Evolutionary conservation across 2,797 vertebrate species (phyloP).

Genomic region (Aphelocoma californica): DNA sequence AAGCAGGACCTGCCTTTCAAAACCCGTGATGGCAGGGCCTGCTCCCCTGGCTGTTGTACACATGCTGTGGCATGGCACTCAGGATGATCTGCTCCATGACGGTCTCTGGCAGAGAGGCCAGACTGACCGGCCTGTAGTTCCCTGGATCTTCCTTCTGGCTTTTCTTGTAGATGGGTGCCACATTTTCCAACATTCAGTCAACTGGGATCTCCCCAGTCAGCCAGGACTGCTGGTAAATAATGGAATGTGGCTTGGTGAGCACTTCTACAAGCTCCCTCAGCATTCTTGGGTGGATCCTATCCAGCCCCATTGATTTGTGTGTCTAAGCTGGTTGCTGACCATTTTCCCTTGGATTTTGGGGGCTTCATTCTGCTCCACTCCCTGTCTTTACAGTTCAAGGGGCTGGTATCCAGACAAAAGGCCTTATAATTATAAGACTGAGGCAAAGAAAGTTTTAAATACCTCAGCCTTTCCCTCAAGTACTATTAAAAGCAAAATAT

Average conservation of each 20-base stretch:
- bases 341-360: neutral
- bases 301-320: neutral
- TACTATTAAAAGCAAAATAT: neutral
- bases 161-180: neutral
- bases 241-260: neutral
- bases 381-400: neutral
- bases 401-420: neutral
- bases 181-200: neutral
- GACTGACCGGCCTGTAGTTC: neutral
- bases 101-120: neutral
- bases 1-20: neutral
- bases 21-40: neutral
- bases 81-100: neutral
- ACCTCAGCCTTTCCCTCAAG: neutral
- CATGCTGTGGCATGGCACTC: neutral
- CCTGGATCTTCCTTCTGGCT: neutral
- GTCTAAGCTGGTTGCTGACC: neutral
- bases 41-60: neutral
- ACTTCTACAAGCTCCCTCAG: neutral
- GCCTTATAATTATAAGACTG: neutral
- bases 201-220: neutral
- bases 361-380: neutral
- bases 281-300: neutral
- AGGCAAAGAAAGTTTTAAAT: neutral
- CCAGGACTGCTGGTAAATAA: neutral